Conservation (phyloP, 53 echinoderm and acorn worm species). For the Holothuria leucospilota region DNA sequence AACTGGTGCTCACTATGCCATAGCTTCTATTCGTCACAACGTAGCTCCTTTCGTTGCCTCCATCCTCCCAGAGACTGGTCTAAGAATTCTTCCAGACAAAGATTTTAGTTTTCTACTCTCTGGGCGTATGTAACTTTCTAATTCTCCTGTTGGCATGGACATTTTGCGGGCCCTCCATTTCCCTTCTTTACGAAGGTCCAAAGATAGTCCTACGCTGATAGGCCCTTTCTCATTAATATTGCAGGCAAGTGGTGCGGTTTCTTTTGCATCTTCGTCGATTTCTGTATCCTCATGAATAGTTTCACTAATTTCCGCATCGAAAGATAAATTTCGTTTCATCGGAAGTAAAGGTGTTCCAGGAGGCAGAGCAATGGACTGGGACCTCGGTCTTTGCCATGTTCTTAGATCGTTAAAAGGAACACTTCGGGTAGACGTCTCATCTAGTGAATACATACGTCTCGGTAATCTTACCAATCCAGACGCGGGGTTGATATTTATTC, state of each 20-base stretch:
- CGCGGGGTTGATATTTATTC: conserved; percentile 49
- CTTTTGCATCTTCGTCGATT: no score
- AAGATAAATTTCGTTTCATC: no score
- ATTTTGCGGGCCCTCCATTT: conserved; percentile 3
- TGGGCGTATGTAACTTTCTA: no score
- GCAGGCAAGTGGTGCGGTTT: no score
- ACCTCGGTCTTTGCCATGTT: conserved; percentile 15
- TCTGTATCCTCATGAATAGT: no score
- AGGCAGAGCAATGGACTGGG: background rate
- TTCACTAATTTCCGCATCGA: no score
- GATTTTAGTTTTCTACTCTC: no score
- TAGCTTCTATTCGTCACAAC: no score
- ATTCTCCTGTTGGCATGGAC: conserved; percentile 9
- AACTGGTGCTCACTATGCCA: no score
- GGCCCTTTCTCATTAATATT: no score
- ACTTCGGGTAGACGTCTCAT: background rate
- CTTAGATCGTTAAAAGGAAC: background rate
- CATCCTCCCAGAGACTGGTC: background rate
- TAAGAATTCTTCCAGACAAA: background rate
- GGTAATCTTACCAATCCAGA: conserved; percentile 46
- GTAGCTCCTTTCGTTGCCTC: background rate
- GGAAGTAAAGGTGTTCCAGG: background rate
- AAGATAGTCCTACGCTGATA: no score
- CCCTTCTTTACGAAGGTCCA: no score
- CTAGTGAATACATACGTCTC: conserved; percentile 21